These are phyloP conservation scores for Drosophila anomalata DNA, from an alignment of 2,888 invertebrate species.

Conservation along the genomic window DNA sequence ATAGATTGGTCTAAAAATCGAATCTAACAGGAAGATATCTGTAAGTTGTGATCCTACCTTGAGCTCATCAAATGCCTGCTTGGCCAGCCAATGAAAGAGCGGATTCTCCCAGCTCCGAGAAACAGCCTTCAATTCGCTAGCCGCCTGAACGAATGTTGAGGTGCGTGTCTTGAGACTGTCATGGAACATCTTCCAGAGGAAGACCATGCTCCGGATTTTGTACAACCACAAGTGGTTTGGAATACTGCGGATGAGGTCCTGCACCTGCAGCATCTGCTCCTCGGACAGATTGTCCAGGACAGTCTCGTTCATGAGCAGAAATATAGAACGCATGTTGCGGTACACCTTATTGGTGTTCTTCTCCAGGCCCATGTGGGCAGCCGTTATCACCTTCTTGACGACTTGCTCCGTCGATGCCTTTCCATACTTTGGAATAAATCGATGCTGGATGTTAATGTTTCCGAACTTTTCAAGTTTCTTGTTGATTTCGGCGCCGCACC, in stretches of 20 bases:
- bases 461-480: conserved; percentile 36
- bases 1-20: background rate
- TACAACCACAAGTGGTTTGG: conserved; percentile 60
- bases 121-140: background rate
- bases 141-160: background rate
- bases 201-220: conserved; percentile 58
- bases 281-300: conserved; percentile 45
- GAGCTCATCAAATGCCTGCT: conserved; percentile 55
- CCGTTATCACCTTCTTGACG: conserved; percentile 26
- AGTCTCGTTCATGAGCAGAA: conserved; percentile 45
- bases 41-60: conserved; percentile 46
- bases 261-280: conserved; percentile 30
- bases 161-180: conserved; percentile 6
- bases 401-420: background rate
- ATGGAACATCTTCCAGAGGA: conserved; percentile 50
- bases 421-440: conserved; percentile 22
- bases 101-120: conserved; percentile 40
- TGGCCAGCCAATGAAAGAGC: conserved; percentile 61
- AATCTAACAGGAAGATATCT: background rate
- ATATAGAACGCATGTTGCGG: conserved; percentile 33
- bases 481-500: conserved; percentile 54
- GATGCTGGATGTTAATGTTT: conserved; percentile 24
- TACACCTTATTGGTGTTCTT: conserved; percentile 27
- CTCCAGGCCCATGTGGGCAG: conserved; percentile 25
- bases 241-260: conserved; percentile 50